phyloP scores from a whole-genome alignment of 2,888 invertebrate genomes.

The Dastarcus helophoroides region DNA sequence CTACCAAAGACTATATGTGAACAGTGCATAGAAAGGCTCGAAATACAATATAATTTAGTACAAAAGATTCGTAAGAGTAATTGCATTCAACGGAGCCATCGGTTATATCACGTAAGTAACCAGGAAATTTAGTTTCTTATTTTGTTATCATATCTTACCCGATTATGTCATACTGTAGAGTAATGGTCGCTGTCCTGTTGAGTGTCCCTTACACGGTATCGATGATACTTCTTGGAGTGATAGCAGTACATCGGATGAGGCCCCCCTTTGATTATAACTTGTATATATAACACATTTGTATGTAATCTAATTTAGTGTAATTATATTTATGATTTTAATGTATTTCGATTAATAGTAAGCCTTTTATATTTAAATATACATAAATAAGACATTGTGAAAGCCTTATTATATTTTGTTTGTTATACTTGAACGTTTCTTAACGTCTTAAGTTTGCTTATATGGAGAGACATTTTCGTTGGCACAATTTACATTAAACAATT shows the following conservation, averaged over 20 bases:
- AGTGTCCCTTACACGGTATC: slow-evolving; percentile 28
- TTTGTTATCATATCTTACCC: too few species aligned
- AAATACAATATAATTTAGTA: slow-evolving; percentile 41
- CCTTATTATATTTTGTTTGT: too few species aligned
- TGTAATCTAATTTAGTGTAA: too few species aligned
- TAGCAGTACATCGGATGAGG: slow-evolving; percentile 12
- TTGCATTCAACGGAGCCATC: slow-evolving; percentile 27
- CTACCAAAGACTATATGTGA: slow-evolving; percentile 58
- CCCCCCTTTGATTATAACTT: slow-evolving; percentile 7
- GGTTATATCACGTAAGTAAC: slow-evolving; percentile 29
- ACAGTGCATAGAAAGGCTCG: slow-evolving; percentile 43
- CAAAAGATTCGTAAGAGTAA: slow-evolving; percentile 38
- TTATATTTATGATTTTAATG: too few species aligned
- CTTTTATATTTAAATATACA: too few species aligned
- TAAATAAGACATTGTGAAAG: too few species aligned
- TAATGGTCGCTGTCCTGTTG: slow-evolving; percentile 29
- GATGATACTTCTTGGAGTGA: slow-evolving; percentile 19
- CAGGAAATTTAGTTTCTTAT: not conserved
- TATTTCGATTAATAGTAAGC: too few species aligned
- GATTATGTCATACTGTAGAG: slow-evolving; percentile 25
- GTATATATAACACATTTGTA: too few species aligned
- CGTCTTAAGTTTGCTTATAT: too few species aligned
- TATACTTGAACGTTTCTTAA: too few species aligned
- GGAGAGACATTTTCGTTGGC: too few species aligned
- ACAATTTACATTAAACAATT: too few species aligned